Percentiles rank a stretch among this genome's conserved stretches.
Conservation (phyloP, 2,797 vertebrate genomes). For the Eupleurogrammus muticus region DNA sequence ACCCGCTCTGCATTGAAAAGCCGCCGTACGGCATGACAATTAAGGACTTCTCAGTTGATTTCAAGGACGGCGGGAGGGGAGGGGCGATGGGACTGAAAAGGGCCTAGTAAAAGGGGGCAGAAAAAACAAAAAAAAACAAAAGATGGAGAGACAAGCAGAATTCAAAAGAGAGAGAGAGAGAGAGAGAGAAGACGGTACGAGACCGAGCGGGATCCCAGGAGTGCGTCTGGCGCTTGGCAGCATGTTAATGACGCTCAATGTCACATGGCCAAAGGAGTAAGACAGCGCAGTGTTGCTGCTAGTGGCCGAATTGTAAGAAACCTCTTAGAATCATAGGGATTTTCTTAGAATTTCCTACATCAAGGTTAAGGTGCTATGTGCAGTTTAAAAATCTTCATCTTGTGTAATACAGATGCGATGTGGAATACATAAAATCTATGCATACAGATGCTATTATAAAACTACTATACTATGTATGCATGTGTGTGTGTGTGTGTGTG, state of each 20-base stretch:
- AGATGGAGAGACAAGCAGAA: conserved; percentile 33
- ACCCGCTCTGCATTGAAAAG: neutral
- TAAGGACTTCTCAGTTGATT: conserved; percentile 30
- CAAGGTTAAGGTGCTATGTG: too few relatives aligned
- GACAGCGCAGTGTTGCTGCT: neutral
- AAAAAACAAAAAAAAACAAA: neutral
- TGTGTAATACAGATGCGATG: too few relatives aligned
- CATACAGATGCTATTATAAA: too few relatives aligned
- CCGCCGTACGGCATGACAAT: conserved; percentile 49
- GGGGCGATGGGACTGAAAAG: conserved; percentile 5
- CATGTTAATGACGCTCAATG: conserved; percentile 63
- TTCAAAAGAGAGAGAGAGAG: conserved; percentile 13
- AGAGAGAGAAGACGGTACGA: conserved; percentile 28
- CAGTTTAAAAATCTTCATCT: too few relatives aligned
- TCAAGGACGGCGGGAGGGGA: conserved; percentile 44
- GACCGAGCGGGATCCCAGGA: conserved; percentile 46
- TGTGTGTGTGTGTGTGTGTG: too few relatives aligned
- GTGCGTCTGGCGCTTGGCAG: conserved; percentile 46
- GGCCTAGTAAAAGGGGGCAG: neutral
- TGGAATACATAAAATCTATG: too few relatives aligned
- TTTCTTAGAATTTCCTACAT: too few relatives aligned
- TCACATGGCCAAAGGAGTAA: conserved; percentile 13
- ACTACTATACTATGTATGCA: too few relatives aligned
- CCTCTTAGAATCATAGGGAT: too few relatives aligned
- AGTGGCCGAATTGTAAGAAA: too few relatives aligned